These are phyloP conservation scores for Sapajus apella DNA, from an alignment of 2,113 vertebrate species.

Conservation along the genomic window DNA sequence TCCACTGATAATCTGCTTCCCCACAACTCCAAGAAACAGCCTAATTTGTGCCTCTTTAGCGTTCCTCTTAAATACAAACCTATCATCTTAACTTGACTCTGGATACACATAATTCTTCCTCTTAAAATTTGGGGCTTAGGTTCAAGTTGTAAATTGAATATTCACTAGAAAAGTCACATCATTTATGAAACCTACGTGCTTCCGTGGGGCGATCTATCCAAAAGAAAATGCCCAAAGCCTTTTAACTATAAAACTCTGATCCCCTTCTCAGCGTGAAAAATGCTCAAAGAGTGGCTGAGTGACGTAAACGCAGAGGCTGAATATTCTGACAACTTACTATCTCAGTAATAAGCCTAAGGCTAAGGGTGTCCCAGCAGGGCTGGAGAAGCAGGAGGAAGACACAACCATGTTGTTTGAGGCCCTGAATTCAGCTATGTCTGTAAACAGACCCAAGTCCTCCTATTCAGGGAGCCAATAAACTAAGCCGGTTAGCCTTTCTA, in stretches of 20 bases:
- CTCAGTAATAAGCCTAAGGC: not conserved
- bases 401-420: not conserved
- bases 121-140: not conserved
- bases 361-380: not conserved
- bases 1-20: not conserved
- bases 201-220: not conserved
- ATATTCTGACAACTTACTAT: not conserved
- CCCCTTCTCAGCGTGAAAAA: not conserved
- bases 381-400: not conserved
- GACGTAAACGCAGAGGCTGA: not conserved
- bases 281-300: not conserved
- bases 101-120: not conserved
- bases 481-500: too few species aligned
- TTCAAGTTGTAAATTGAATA: not conserved
- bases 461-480: not conserved
- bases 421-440: not conserved
- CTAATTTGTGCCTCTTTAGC: not conserved
- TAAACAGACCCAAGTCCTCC: accelerated
- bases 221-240: not conserved
- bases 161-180: not conserved
- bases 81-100: not conserved
- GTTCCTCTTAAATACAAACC: not conserved
- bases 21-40: not conserved
- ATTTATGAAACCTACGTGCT: not conserved
- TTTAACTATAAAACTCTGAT: not conserved